Conservation (phyloP, 2,113 vertebrate species). For the Chunga burmeisteri region DNA sequence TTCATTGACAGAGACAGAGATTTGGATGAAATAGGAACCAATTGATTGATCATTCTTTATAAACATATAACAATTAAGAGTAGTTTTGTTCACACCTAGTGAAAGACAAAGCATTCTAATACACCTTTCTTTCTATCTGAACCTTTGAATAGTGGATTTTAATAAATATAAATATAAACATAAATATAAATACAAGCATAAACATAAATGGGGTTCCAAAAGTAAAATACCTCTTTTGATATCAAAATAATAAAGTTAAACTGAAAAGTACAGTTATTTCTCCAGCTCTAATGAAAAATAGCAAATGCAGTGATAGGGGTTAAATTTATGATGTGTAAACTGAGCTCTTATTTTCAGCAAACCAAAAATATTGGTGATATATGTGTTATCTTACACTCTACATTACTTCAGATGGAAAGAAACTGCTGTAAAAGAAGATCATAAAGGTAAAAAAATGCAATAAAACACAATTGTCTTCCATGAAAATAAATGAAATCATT, state of each 20-base stretch:
- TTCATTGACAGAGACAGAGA: not conserved
- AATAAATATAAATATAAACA: not conserved
- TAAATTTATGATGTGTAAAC: not conserved
- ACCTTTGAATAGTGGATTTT: not conserved
- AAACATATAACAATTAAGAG: not conserved
- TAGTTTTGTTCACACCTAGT: not conserved
- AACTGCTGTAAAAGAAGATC: not conserved
- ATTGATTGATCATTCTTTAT: not conserved
- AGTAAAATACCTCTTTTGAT: not conserved
- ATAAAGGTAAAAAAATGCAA: not conserved
- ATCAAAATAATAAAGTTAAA: not conserved
- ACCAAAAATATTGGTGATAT: not conserved
- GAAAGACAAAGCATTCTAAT: not conserved
- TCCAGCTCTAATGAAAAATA: not conserved
- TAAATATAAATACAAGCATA: not conserved
- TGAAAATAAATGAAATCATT: not conserved
- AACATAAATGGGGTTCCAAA: not conserved
- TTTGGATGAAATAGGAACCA: not conserved
- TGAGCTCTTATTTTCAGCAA: not conserved
- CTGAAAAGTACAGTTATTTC: not conserved
- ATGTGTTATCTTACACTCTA: not conserved
- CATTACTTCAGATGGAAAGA: not conserved
- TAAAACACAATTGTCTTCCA: not conserved
- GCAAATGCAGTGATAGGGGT: not conserved
- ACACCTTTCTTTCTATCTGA: not conserved